Evolutionary conservation across 2,797 vertebrate genomes (phyloP).

Genomic region (Simalia tracyae): DNA sequence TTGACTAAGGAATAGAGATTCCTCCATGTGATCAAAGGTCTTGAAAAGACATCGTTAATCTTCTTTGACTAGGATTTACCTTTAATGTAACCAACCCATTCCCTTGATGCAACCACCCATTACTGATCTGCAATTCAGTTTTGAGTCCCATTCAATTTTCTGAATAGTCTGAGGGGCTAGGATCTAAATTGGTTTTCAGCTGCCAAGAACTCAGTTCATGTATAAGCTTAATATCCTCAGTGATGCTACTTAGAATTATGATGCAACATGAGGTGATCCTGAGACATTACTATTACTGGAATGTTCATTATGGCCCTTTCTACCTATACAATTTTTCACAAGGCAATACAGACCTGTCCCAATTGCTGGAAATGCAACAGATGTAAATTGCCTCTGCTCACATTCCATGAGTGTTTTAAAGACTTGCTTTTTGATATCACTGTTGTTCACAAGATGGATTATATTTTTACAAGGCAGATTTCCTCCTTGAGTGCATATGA

Average conservation of each 20-base stretch:
- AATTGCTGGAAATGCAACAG: slow-evolving; percentile 85
- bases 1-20: background rate
- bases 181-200: background rate
- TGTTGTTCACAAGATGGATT: slow-evolving; percentile 76
- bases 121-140: background rate
- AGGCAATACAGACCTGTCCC: slow-evolving; percentile 83
- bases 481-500: slow-evolving; percentile 80
- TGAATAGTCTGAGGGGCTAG: background rate
- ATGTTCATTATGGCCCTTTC: background rate
- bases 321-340: background rate
- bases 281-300: background rate
- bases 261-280: background rate
- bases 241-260: background rate
- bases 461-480: slow-evolving; percentile 78
- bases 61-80: background rate
- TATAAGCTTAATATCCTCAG: background rate
- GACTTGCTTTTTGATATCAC: slow-evolving; percentile 70
- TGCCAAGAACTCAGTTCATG: background rate
- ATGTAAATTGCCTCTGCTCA: slow-evolving; percentile 67
- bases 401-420: slow-evolving; percentile 75
- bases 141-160: background rate
- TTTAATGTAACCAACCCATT: background rate
- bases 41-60: background rate
- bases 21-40: background rate
- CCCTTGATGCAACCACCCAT: background rate